phyloP scores from a whole-genome alignment of 2,888 invertebrate species.

The Pyrochroa serraticornis region DNA sequence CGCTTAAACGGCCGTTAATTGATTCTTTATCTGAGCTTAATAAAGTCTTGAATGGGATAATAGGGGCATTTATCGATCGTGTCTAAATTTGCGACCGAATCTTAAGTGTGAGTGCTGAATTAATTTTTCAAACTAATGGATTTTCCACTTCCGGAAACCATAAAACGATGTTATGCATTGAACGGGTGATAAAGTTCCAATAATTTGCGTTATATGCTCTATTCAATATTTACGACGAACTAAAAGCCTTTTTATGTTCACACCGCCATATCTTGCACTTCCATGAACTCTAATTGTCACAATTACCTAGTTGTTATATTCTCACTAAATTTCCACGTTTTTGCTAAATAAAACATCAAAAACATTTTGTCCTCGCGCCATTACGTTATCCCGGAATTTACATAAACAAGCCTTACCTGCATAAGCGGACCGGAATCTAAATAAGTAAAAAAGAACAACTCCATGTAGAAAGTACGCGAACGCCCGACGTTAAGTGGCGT shows the following conservation, averaged over 20 bases:
- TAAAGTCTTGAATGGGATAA: too few species aligned
- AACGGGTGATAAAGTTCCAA: background rate
- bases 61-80: too few species aligned
- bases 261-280: background rate
- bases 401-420: too few species aligned
- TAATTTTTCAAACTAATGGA: conserved; percentile 14
- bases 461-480: background rate
- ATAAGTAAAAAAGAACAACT: conserved; percentile 6
- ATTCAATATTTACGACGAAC: conserved; percentile 5
- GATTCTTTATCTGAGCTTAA: background rate
- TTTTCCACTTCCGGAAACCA: conserved; percentile 1
- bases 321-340: too few species aligned
- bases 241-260: conserved; percentile 10
- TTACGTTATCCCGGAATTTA: too few species aligned
- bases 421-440: conserved; percentile 1
- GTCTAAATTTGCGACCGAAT: background rate
- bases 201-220: background rate
- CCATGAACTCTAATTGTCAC: too few species aligned
- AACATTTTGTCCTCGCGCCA: too few species aligned
- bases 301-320: too few species aligned
- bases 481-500: conserved; percentile 7
- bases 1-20: conserved; percentile 25
- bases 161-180: conserved; percentile 1
- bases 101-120: background rate
- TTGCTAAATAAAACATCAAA: too few species aligned